A percentile compares a stretch with the other conserved stretches of the same genome.
Conservation (phyloP, 2,888 invertebrate species). For the Perdita meconis region DNA sequence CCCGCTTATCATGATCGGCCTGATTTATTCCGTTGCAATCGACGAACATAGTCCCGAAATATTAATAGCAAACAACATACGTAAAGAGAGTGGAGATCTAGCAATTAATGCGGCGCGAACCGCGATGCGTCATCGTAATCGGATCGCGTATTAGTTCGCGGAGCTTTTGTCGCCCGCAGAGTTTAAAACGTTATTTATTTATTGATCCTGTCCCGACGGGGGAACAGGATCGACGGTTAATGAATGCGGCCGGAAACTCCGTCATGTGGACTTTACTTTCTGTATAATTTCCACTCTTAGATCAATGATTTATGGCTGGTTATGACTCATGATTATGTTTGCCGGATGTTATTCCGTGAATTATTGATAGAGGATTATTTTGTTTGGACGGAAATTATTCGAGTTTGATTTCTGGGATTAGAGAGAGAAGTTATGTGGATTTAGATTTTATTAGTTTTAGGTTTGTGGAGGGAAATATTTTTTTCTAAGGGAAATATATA, state of each 20-base stretch:
- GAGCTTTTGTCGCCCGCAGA: conserved; percentile 17
- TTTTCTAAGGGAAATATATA: no score
- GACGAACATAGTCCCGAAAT: conserved; percentile 38
- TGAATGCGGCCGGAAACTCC: not conserved
- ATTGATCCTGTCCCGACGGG: not conserved
- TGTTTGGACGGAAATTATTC: no score
- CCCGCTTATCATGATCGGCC: conserved; percentile 62
- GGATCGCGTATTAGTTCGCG: conserved; percentile 25
- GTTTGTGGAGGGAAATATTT: no score
- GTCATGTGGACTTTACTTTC: not conserved
- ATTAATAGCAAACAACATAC: conserved; percentile 55
- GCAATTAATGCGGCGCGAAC: conserved; percentile 38
- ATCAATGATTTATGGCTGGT: no score
- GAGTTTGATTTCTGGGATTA: no score
- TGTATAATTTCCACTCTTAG: no score
- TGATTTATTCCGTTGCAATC: conserved; percentile 65
- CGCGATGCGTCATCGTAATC: conserved; percentile 36
- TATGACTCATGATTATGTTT: no score
- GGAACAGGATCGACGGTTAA: conserved; percentile 16
- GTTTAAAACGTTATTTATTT: conserved; percentile 16
- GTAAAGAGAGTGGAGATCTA: conserved; percentile 38
- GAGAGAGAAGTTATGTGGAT: no score
- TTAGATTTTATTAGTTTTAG: no score
- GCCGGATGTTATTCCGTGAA: no score
- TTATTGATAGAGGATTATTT: no score